Conservation (phyloP, 2,797 vertebrate species). For the Perdix hodgsoniae region DNA sequence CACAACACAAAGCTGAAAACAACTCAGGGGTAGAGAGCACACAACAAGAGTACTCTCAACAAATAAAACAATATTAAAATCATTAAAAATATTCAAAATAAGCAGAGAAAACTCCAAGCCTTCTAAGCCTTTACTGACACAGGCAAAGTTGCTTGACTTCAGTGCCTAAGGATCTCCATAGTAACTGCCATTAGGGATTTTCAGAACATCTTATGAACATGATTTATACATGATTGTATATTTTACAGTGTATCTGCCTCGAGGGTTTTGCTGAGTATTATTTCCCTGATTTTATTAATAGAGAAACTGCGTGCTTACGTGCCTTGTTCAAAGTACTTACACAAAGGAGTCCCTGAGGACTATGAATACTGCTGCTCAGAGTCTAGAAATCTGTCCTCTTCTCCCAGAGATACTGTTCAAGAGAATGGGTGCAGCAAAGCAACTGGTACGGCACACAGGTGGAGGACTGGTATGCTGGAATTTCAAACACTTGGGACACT, state of each 20-base stretch:
- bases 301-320: background rate
- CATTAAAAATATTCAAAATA: background rate
- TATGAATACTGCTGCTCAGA: background rate
- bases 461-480: background rate
- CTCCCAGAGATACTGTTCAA: background rate
- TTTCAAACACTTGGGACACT: background rate
- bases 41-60: background rate
- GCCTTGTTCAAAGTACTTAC: background rate
- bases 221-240: background rate
- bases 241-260: background rate
- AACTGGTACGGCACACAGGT: background rate
- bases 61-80: background rate
- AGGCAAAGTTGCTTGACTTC: background rate
- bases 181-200: background rate
- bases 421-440: background rate
- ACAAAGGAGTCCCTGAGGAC: background rate
- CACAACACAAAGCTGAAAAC: background rate
- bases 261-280: background rate
- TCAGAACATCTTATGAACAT: background rate
- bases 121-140: background rate
- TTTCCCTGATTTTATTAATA: background rate
- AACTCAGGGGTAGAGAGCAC: background rate
- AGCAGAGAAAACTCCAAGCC: background rate
- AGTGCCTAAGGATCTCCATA: background rate
- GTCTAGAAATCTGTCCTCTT: background rate